These are phyloP conservation scores for Naso thynnoides DNA, from an alignment of 2,797 vertebrate genomes.

Conservation along the genomic window DNA sequence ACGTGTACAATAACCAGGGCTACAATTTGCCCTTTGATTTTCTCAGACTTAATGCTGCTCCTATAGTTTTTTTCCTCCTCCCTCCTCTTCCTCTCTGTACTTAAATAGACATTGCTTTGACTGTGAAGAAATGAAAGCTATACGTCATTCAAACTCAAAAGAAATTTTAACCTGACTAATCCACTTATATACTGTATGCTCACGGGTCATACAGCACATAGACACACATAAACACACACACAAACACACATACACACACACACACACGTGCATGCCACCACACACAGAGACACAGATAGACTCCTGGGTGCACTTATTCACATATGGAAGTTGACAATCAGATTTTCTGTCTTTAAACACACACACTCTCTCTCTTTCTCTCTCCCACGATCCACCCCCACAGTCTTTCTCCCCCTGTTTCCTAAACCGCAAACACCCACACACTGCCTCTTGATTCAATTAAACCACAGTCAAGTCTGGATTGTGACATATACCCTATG, in stretches of 20 bases:
- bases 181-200: slow-evolving; percentile 20
- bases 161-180: slow-evolving; percentile 23
- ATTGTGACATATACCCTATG: slow-evolving; percentile 57
- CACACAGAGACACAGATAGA: slow-evolving; percentile 11
- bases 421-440: slow-evolving; percentile 72
- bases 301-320: slow-evolving; percentile 39
- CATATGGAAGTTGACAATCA: slow-evolving; percentile 52
- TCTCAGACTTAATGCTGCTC: slow-evolving; percentile 12
- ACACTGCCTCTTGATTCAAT: slow-evolving; percentile 71
- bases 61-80: background rate
- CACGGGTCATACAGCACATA: slow-evolving; percentile 20
- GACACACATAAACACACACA: too few relatives aligned
- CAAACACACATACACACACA: background rate
- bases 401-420: slow-evolving; percentile 37
- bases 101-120: slow-evolving; percentile 22
- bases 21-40: slow-evolving; percentile 42
- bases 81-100: slow-evolving; percentile 7
- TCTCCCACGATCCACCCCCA: slow-evolving; percentile 23
- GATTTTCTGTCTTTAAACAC: slow-evolving; percentile 48
- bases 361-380: slow-evolving; percentile 13
- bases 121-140: background rate
- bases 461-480: slow-evolving; percentile 60
- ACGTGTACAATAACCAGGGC: slow-evolving; percentile 48
- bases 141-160: slow-evolving; percentile 22
- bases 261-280: background rate